Evolutionary conservation across 2,888 invertebrate species (phyloP).

Genomic region (Norana najaformis): DNA sequence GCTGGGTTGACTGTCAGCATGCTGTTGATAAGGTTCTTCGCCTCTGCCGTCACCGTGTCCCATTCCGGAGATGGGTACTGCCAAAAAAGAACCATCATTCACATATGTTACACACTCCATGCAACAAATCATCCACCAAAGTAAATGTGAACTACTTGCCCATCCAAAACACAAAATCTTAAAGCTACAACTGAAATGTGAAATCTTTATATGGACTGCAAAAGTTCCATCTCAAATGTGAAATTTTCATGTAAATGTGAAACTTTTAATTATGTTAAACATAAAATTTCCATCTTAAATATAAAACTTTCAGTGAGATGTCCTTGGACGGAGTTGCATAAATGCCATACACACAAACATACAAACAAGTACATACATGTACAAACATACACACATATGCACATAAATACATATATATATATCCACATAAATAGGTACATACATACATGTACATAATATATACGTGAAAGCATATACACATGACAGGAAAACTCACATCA

Average conservation of each 20-base stretch:
- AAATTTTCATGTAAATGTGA: background rate
- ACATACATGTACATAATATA: too few species aligned
- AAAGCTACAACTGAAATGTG: background rate
- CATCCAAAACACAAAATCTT: background rate
- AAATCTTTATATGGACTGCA: too few species aligned
- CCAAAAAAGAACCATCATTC: background rate
- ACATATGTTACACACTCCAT: background rate
- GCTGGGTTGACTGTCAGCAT: conserved; percentile 98
- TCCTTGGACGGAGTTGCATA: too few species aligned
- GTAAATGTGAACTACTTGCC: background rate
- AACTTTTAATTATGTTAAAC: background rate
- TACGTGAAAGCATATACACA: background rate
- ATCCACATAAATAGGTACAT: background rate
- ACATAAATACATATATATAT: background rate
- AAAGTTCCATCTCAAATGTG: background rate
- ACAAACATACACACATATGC: background rate
- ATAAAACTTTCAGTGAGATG: background rate
- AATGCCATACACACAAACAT: background rate
- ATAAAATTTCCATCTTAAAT: too few species aligned
- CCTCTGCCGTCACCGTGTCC: conserved; percentile 99
- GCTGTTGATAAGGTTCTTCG: conserved; percentile 98
- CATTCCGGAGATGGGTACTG: conserved; percentile 99
- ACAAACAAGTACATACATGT: background rate
- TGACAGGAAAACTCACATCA: conserved; percentile 74
- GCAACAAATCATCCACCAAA: background rate